Evolutionary conservation across 2,113 vertebrate species (phyloP).

Genomic region (Semicossyphus pulcher): DNA sequence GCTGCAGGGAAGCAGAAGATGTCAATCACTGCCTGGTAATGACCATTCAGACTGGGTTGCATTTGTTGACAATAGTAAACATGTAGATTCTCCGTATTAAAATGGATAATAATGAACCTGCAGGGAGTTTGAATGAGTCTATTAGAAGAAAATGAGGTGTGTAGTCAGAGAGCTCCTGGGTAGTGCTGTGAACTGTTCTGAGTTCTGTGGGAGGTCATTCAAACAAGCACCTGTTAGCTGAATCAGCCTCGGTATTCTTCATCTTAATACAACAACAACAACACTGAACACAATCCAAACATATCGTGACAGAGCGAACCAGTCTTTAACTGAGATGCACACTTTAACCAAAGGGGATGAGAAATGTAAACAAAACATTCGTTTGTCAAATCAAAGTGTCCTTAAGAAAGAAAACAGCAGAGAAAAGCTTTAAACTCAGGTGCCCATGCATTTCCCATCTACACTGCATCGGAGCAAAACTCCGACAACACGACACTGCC

Average conservation of each 20-base stretch:
- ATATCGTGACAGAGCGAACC: not conserved
- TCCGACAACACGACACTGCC: too few species aligned
- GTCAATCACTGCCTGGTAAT: not conserved
- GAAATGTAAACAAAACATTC: not conserved
- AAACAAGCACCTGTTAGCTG: too few species aligned
- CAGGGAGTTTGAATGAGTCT: not conserved
- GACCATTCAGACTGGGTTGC: not conserved
- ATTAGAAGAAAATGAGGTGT: not conserved
- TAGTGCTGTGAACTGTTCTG: not conserved
- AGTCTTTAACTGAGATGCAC: not conserved
- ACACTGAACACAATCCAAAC: slow-evolving; percentile 1
- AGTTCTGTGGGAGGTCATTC: not conserved
- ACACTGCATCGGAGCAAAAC: too few species aligned
- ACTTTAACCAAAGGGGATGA: not conserved
- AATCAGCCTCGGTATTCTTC: not conserved
- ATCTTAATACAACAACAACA: not conserved
- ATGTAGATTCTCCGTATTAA: not conserved
- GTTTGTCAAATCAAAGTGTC: too few species aligned
- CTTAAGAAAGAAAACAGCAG: not conserved
- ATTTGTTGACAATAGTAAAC: not conserved
- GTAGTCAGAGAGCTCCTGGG: too few species aligned
- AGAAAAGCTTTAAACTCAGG: not conserved
- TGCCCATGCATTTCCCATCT: not conserved
- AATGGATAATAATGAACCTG: not conserved
- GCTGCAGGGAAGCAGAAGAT: slow-evolving; percentile 28